Evolutionary conservation across 2,797 vertebrate species (phyloP).

Genomic region (Pterois miles): DNA sequence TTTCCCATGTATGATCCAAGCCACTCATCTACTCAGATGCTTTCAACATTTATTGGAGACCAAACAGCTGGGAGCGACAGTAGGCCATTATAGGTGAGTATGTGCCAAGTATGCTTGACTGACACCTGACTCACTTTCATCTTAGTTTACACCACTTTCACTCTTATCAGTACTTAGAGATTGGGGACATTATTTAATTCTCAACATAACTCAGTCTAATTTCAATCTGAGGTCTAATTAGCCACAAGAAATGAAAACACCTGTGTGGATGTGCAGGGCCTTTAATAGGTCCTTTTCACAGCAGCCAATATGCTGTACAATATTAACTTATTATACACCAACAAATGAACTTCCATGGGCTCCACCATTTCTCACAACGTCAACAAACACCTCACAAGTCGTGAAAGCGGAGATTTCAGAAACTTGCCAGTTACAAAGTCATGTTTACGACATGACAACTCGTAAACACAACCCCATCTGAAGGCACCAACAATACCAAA

Average conservation of each 20-base stretch:
- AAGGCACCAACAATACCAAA: too few species aligned
- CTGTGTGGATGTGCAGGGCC: neutral
- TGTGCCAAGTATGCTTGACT: neutral
- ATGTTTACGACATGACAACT: too few species aligned
- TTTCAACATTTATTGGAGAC: constrained; percentile 87
- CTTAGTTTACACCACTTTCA: neutral
- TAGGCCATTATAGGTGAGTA: constrained; percentile 65
- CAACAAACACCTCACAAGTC: too few species aligned
- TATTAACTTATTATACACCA: too few species aligned
- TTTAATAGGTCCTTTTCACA: neutral
- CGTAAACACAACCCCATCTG: too few species aligned
- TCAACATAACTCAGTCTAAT: neutral
- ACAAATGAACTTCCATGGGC: too few species aligned
- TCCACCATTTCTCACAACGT: too few species aligned
- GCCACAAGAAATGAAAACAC: neutral
- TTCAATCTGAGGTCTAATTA: neutral
- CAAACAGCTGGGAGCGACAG: constrained; percentile 53
- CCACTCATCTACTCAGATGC: constrained; percentile 75
- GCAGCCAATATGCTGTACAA: too few species aligned
- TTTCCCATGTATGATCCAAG: constrained; percentile 84
- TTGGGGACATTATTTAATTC: neutral
- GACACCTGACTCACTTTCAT: neutral
- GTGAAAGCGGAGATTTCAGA: too few species aligned
- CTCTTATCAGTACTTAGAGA: neutral
- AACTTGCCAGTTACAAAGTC: too few species aligned